Conservation (phyloP, 37 sponge, comb jelly and placozoan species). For the Tethya wilhelma region DNA sequence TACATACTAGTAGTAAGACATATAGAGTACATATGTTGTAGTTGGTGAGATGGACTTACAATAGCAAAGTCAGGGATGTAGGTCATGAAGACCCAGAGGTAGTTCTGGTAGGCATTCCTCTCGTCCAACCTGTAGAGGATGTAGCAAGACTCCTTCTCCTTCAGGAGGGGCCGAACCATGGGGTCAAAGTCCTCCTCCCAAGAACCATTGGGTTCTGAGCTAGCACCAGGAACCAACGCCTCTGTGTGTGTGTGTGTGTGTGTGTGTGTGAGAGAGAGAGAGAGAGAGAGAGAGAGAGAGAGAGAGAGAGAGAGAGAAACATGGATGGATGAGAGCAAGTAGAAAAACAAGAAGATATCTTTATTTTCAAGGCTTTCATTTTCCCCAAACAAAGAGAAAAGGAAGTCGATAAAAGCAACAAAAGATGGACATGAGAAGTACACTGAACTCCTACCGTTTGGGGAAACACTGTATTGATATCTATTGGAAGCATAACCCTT, state of each 20-base stretch:
- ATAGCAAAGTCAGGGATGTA: constrained; percentile 78
- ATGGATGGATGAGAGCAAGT: not conserved
- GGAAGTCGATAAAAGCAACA: too few species aligned
- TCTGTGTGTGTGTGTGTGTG: constrained; percentile 20
- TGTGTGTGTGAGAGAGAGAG: not conserved
- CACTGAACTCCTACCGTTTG: too few species aligned
- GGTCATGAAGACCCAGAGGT: constrained; percentile 85
- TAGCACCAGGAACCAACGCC: constrained; percentile 25
- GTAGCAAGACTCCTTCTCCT: constrained; percentile 84
- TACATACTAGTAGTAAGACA: not conserved
- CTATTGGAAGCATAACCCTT: not conserved
- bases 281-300: constrained; percentile 17
- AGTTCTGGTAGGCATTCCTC: constrained; percentile 59
- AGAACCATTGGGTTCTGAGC: constrained; percentile 10
- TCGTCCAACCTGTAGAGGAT: constrained; percentile 90
- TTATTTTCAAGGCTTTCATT: not conserved
- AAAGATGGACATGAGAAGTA: too few species aligned
- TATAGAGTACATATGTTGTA: not conserved
- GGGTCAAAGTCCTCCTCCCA: constrained; percentile 85
- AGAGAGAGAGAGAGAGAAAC: constrained; percentile 10
- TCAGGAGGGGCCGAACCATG: constrained; percentile 60
- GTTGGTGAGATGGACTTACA: constrained; percentile 27
- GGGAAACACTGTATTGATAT: not conserved
- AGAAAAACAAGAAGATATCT: not conserved
- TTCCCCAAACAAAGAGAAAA: too few species aligned